phyloP scores from a whole-genome alignment of 2,888 invertebrate genomes.

The Xylota sylvarum region DNA sequence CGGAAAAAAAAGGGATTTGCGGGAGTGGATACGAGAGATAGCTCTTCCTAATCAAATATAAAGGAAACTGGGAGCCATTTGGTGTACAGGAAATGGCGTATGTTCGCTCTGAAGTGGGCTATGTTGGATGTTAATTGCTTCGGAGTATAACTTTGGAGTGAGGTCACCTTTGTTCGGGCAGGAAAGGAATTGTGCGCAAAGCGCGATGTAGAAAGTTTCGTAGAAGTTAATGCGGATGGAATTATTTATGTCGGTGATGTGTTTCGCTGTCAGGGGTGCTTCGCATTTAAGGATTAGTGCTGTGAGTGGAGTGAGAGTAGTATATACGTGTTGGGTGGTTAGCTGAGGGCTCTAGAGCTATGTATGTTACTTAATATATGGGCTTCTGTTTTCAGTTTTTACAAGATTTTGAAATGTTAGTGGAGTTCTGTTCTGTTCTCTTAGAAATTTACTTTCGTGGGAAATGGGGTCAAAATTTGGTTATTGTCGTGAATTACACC shows the following conservation, averaged over 20 bases:
- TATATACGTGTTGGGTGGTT: neutral
- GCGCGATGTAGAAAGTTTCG: neutral
- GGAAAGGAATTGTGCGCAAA: conserved; percentile 18
- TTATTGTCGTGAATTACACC: no score
- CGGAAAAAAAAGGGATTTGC: conserved; percentile 26
- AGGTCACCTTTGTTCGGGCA: conserved; percentile 45
- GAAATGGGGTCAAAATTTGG: no score
- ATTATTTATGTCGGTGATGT: conserved; percentile 16
- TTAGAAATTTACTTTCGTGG: no score
- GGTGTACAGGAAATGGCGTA: conserved; percentile 63
- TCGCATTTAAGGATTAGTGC: neutral
- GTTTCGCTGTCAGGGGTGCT: neutral
- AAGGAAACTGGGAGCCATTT: conserved; percentile 56
- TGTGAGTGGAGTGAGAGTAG: neutral
- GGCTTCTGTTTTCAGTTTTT: no score
- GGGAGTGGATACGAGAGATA: conserved; percentile 38
- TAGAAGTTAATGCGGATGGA: conserved; percentile 15
- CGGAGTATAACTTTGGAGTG: conserved; percentile 38
- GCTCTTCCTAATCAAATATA: conserved; percentile 49
- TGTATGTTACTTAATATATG: no score
- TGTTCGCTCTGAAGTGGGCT: neutral
- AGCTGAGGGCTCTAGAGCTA: no score
- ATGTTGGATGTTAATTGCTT: conserved; percentile 19
- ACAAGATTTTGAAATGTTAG: no score
- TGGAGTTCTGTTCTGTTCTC: no score